Percentiles rank a stretch among this genome's conserved stretches.
Evolutionary conservation across 1,140 invertebrate species (phyloP).

Genomic region (Telenomus remus): DNA sequence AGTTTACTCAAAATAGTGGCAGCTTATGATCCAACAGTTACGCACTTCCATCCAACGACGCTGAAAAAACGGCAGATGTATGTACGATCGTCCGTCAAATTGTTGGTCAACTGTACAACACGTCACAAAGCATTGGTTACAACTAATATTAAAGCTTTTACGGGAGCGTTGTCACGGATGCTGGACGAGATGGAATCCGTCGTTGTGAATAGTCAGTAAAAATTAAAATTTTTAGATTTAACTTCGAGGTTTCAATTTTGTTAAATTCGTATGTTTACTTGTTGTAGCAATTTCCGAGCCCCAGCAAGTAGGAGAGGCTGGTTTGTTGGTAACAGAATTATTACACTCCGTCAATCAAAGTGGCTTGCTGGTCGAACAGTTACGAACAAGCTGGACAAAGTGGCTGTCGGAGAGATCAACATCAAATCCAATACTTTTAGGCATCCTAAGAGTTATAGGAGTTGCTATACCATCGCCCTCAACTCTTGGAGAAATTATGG

Average conservation of each 20-base stretch:
- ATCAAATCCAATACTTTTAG: slow-evolving; percentile 73
- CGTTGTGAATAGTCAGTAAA: slow-evolving; percentile 75
- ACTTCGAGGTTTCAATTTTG: too few species aligned
- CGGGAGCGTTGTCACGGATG: slow-evolving; percentile 75
- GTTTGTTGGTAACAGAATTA: slow-evolving; percentile 74
- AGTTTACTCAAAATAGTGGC: slow-evolving; percentile 80
- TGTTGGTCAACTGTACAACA: slow-evolving; percentile 78
- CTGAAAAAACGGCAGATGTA: slow-evolving; percentile 78
- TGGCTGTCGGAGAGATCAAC: slow-evolving; percentile 72
- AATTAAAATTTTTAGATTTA: not conserved
- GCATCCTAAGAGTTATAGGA: slow-evolving; percentile 72
- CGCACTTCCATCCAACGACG: slow-evolving; percentile 74
- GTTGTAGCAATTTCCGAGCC: slow-evolving; percentile 72
- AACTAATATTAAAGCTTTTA: slow-evolving; percentile 76
- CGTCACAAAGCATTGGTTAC: slow-evolving; percentile 76
- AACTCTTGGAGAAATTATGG: slow-evolving; percentile 73
- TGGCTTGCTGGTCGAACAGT: slow-evolving; percentile 64
- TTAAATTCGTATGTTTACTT: too few species aligned
- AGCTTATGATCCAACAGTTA: slow-evolving; percentile 74
- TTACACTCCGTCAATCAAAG: slow-evolving; percentile 74
- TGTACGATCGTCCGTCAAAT: slow-evolving; percentile 78
- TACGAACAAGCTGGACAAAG: slow-evolving; percentile 67
- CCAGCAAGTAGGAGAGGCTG: slow-evolving; percentile 75
- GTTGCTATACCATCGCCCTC: slow-evolving; percentile 71
- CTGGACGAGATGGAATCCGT: slow-evolving; percentile 79